Evolutionary conservation across 2,888 invertebrate genomes (phyloP).

Genomic region (Cheilosia vernalis): DNA sequence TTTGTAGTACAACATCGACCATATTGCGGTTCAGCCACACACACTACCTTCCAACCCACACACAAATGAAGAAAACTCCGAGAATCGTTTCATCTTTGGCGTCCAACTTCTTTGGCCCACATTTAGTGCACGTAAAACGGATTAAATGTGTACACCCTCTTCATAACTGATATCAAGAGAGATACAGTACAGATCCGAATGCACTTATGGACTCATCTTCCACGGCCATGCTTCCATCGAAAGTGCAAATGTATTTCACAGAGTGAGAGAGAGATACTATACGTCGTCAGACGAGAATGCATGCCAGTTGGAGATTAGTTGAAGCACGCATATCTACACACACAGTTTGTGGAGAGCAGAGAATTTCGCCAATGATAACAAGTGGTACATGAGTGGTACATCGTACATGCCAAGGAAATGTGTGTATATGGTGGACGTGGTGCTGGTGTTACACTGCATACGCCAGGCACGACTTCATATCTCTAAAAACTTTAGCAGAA

Average conservation of each 20-base stretch:
- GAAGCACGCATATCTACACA: constrained; percentile 51
- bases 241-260: constrained; percentile 43
- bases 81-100: constrained; percentile 28
- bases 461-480: too few relatives aligned
- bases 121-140: constrained; percentile 70
- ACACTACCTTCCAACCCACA: too few relatives aligned
- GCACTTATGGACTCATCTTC: constrained; percentile 51
- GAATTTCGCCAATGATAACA: constrained; percentile 68
- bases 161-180: constrained; percentile 61
- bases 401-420: constrained; percentile 51
- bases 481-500: constrained; percentile 58
- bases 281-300: constrained; percentile 14
- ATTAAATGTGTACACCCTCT: constrained; percentile 68
- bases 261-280: background rate
- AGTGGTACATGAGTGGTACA: constrained; percentile 70
- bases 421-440: too few relatives aligned
- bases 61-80: background rate
- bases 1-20: constrained; percentile 52
- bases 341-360: constrained; percentile 25
- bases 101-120: constrained; percentile 64
- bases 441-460: too few relatives aligned
- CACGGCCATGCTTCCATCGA: background rate
- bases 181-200: constrained; percentile 66
- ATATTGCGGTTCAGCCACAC: constrained; percentile 47
- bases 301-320: constrained; percentile 54